Conservation (phyloP, 2,888 invertebrate species). For the Mesoligia furuncula region DNA sequence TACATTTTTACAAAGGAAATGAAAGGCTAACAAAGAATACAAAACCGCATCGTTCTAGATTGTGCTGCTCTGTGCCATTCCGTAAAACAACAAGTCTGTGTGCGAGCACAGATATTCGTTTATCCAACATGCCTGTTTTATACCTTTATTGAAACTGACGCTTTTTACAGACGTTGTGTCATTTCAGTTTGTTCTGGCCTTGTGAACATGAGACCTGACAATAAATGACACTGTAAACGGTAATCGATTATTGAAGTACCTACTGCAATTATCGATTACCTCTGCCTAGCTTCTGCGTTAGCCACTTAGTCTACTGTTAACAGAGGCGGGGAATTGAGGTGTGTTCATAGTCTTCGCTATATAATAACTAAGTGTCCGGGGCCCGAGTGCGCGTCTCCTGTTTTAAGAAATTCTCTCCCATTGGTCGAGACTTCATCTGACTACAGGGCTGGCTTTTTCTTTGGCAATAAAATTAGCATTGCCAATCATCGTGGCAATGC, state of each 20-base stretch:
- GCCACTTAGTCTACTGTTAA: background rate
- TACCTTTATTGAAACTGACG: conserved; percentile 21
- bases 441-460: no score
- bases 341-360: background rate
- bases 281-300: no score
- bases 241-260: background rate
- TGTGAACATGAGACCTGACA: background rate
- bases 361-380: background rate
- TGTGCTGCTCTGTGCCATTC: conserved; percentile 32
- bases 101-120: conserved; percentile 38
- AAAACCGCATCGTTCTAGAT: conserved; percentile 44
- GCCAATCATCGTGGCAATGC: no score
- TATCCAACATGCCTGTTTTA: conserved; percentile 14
- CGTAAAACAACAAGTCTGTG: conserved; percentile 42
- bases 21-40: conserved; percentile 39
- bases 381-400: no score
- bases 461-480: no score
- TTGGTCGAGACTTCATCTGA: no score
- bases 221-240: background rate
- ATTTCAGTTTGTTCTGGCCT: conserved; percentile 19
- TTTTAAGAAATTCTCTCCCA: no score
- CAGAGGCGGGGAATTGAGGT: background rate
- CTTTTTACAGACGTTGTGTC: conserved; percentile 3
- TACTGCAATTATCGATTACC: background rate
- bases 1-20: conserved; percentile 50